Base-by-base conservation (phyloP, 2,113 vertebrate species). In the Pseudois nayaur region DNA sequence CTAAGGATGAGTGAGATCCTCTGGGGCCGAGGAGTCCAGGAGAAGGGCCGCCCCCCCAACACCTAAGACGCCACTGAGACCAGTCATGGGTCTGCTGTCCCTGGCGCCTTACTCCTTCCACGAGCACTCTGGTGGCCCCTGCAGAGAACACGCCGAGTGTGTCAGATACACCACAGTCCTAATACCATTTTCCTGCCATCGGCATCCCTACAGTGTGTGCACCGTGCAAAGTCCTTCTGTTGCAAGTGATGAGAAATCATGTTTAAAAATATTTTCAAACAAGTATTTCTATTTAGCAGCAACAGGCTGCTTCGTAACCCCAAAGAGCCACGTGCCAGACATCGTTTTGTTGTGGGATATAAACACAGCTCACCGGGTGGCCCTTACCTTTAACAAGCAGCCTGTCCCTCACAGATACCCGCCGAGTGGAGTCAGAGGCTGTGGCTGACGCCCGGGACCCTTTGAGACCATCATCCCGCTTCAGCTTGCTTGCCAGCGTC, bases 341-440 rank as follows among this genome's bases (percentile, higher is more conserved):
- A 89, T 17, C 3, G 3, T 7, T 40, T 23, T 62, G 78, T 36
- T 81, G 33, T 1, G n/a, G 83, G 31, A 23, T 15, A 74, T 6
- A 17, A 29, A 52, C 36, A 10, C 33, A 50, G 62, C 86, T 74
- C 40, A n/a, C 79, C 0, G 54, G 54, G 27, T 1, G 31, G 23
- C 2, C 11, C 25, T 98, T 99, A 99, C 99, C 99, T 99, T 99
- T 99, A 98, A 99, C 99, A 62, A 99, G 99, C 87, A 99, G 98
- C 79, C 99, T 99, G 98, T 99, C 99, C 89, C 99, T 99, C 97
- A 99, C 99, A 76, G 99, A 99, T 96, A 99, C 99, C 96, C 99
- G 99, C 95, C 99, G 99, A 33, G 99, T 98, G 79, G 99, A 99
- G 98, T 99, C 99, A 0, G 99, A 98, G 76, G 99, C 96, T 57